A percentile compares a stretch with the other conserved stretches of the same genome.
Evolutionary conservation across 2,888 invertebrate species (phyloP).

Genomic region (Leistus spinibarbis): DNA sequence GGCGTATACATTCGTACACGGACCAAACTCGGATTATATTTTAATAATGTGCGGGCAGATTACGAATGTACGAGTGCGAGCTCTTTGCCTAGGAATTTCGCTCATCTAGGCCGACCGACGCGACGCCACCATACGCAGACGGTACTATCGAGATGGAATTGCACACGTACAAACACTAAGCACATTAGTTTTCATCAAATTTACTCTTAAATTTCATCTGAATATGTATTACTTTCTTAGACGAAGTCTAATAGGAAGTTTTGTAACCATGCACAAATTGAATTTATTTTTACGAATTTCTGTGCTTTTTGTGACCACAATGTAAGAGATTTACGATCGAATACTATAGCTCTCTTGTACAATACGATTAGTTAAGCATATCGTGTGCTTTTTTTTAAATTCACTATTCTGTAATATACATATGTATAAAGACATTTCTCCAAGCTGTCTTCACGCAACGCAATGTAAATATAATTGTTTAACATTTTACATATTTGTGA

Average conservation of each 20-base stretch:
- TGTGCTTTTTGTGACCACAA: no score
- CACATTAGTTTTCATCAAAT: not conserved
- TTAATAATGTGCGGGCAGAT: slow-evolving; percentile 36
- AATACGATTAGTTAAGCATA: no score
- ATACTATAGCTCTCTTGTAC: no score
- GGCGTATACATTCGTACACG: slow-evolving; percentile 21
- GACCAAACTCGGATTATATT: slow-evolving; percentile 31
- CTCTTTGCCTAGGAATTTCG: slow-evolving; percentile 29
- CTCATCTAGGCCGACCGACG: slow-evolving; percentile 28
- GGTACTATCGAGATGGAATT: not conserved
- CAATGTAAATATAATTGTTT: not conserved
- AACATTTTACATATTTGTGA: not conserved
- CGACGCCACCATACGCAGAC: not conserved
- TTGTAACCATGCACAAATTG: no score
- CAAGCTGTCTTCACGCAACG: not conserved
- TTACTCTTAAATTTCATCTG: no score
- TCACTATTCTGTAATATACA: no score
- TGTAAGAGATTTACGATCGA: no score
- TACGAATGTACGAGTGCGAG: slow-evolving; percentile 23
- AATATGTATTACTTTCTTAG: no score
- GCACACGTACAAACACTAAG: not conserved
- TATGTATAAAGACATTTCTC: no score
- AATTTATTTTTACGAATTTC: no score
- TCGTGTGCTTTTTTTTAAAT: no score
- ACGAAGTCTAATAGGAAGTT: no score